phyloP scores from a whole-genome alignment of 2,113 vertebrate genomes.

The Romanogobio albipinnatus region DNA sequence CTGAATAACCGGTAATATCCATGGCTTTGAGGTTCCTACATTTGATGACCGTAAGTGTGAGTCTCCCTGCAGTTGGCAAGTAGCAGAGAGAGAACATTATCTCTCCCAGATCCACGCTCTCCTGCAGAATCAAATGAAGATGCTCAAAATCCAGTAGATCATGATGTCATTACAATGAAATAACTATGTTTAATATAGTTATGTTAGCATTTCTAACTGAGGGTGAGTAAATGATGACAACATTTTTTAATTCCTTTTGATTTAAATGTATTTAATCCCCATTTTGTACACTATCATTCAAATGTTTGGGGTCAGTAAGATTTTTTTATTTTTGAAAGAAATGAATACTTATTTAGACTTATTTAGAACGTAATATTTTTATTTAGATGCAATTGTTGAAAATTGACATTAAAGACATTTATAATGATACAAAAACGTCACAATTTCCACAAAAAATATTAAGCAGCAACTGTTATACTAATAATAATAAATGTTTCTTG shows the following conservation, averaged over 20 bases:
- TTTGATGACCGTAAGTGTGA: conserved; percentile 89
- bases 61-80: conserved; percentile 87
- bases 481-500: neutral
- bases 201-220: neutral
- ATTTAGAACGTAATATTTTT: too few relatives aligned
- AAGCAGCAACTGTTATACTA: too few relatives aligned
- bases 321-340: neutral
- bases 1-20: conserved; percentile 90
- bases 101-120: conserved; percentile 87
- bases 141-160: conserved; percentile 6
- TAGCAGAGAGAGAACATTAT: conserved; percentile 92
- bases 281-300: neutral
- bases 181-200: neutral
- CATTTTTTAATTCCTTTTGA: too few relatives aligned
- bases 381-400: too few relatives aligned
- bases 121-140: conserved; percentile 69
- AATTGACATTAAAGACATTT: too few relatives aligned
- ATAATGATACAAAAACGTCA: too few relatives aligned
- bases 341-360: neutral
- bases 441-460: too few relatives aligned
- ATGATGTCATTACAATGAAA: neutral
- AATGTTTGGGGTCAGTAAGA: neutral
- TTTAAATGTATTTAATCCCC: neutral
- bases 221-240: neutral
- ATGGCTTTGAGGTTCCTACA: conserved; percentile 90